Conservation (phyloP, 2,888 invertebrate genomes). For the Dastarcus helophoroides region DNA sequence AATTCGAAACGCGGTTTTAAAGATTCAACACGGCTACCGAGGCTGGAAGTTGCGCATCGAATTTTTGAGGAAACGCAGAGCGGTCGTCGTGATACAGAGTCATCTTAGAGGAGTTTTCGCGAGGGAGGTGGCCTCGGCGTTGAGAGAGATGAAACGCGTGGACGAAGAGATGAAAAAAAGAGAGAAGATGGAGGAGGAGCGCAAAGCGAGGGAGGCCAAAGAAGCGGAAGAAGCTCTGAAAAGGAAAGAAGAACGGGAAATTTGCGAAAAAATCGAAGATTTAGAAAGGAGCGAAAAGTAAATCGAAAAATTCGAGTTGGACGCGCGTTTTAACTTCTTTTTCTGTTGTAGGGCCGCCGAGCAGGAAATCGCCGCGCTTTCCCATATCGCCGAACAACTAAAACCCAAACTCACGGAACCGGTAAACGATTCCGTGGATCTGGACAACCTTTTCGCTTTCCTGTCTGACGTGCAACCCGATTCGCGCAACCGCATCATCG, state of each 20-base stretch:
- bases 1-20: conserved; percentile 55
- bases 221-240: conserved; percentile 30
- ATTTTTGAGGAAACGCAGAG: conserved; percentile 69
- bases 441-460: conserved; percentile 85
- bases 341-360: conserved; percentile 47
- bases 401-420: conserved; percentile 46
- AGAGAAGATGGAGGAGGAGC: conserved; percentile 62
- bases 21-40: conserved; percentile 73
- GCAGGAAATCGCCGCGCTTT: conserved; percentile 57
- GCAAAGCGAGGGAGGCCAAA: conserved; percentile 47
- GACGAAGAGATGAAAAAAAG: conserved; percentile 77
- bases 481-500: conserved; percentile 49
- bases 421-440: conserved; percentile 61
- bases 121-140: conserved; percentile 73
- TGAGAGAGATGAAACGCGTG: conserved; percentile 76
- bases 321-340: conserved; percentile 1
- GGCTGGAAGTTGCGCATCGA: conserved; percentile 76
- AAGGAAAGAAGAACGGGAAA: conserved; percentile 31
- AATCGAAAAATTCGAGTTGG: conserved; percentile 13
- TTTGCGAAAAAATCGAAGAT: conserved; percentile 40
- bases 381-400: conserved; percentile 61
- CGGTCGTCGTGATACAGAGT: conserved; percentile 75
- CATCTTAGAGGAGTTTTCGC: conserved; percentile 84
- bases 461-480: conserved; percentile 61
- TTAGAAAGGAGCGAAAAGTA: conserved; percentile 56